Base-by-base conservation (phyloP, 2,113 vertebrate species). In the Passerina amoena region DNA sequence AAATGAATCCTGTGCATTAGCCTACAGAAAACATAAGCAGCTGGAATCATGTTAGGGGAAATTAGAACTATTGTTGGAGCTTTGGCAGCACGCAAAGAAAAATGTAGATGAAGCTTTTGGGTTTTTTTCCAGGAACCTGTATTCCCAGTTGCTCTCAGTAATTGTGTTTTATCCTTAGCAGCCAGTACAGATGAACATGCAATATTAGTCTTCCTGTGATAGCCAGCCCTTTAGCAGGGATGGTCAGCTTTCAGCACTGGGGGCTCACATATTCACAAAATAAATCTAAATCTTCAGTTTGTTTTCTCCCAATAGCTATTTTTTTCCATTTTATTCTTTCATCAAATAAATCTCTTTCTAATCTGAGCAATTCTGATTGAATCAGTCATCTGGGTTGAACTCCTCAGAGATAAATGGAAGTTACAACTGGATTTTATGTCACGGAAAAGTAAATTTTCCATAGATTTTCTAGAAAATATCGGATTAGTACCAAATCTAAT, bases 21-120 rank as follows among this genome's bases (percentile, higher is more conserved):
- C 61, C 69, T 91, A 82, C 91, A 94, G 92, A 95, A 95, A 95
- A 94, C 65, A 83, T 84, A 92, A 92, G 81, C 61, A 75, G 56
- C 72, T 91, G 64, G 80, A 92, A 94, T 90, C 6, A 75, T 82
- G 28, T 81, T 84, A 60, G 24, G 64, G 81, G 47, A 88, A 91
- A 75, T 92, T 37, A 76, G 45, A 60, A 45, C 66, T 85, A 15
- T 65, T 81, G 72, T 28, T 79, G 60, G 12, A 72, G 51, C 72
- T 90, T 88, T 82, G 85, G 40, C 71, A 77, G 63, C 63, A 53
- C 0, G 7, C 44, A 88, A 81, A 87, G 47, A 69, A 75, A 91
- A 75, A 89, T 31, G 65, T 31, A 68, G 83, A 60, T 63, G 33
- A 90, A 56, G 13, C 9, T n/a, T 80, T 69, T 42, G 10, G 27